Base-by-base conservation (phyloP, 2,888 invertebrate genomes). In the Agonopterix subpropinquella region DNA sequence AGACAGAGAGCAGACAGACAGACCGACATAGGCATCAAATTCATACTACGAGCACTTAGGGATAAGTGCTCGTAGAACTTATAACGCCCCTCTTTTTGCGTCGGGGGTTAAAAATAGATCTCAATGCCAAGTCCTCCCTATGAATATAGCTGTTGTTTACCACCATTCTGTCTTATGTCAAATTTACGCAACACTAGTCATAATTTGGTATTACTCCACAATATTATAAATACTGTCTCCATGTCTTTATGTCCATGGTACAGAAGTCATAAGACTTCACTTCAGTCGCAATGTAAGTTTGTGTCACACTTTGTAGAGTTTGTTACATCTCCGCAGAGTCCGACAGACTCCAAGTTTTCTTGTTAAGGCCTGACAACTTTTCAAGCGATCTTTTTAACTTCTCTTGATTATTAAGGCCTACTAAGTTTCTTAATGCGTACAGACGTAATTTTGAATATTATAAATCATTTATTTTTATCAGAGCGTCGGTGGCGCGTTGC, bases 281-380 rank as follows among this genome's bases (percentile, higher is more conserved):
- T 43, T 13, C 9, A 13, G 13, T 13, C 11, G 44, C 35, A 53
- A 44, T 35, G 11, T 11, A 56, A 55, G 49, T 58, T 55, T 42
- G 42, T 5, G n/a, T 7, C 36, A 37, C 7, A 11, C 43, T 15
- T 28, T 11, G 11, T 43, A 44, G 52, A 39, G 48, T 47, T 51
- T 52, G 52, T 52, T 47, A 44, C 9, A 41, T 15, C 47, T 53
- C 37, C 47, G 50, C 43, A 47, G 48, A 43, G 56, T 39, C 39
- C 50, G 54, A 51, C 53, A 47, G 47, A 47, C 44, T 44, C 43
- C 47, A 61, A 61, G 52, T 60, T 61, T 61, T 58, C 58, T 61
- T 60, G 58, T 61, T 60, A 52, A 57, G 57, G 50, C 48, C 43
- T 52, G 56, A 56, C 53, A 56, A 58, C 49, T 53, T 50, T 53